These are phyloP conservation scores for Drosophila erecta DNA, from an alignment of 1,140 invertebrate genomes.

Conservation along the genomic window DNA sequence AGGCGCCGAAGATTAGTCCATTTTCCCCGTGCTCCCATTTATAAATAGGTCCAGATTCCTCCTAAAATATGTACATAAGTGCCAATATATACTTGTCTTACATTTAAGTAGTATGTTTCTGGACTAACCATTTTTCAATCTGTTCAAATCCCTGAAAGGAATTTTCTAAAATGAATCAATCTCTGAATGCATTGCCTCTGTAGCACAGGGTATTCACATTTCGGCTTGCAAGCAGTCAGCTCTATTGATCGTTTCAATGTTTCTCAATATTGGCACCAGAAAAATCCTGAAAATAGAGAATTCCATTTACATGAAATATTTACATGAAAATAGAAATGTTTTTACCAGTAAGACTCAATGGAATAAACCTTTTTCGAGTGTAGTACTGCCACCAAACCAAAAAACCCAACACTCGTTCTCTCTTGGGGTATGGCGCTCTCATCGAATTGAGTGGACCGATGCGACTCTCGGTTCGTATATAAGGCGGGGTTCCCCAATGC, in stretches of 20 bases:
- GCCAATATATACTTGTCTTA: no score
- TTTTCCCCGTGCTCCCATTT: constrained; percentile 29
- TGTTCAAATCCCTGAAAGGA: neutral
- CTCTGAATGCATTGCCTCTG: neutral
- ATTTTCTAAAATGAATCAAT: neutral
- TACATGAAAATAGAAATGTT: neutral
- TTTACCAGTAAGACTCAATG: neutral
- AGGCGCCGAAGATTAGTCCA: constrained; percentile 6
- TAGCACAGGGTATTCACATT: neutral
- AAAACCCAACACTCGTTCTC: constrained; percentile 15
- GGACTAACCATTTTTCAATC: neutral
- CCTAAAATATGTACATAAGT: neutral
- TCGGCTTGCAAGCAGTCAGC: neutral
- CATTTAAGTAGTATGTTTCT: no score
- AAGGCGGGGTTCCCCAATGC: constrained; percentile 68
- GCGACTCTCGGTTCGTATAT: constrained; percentile 51
- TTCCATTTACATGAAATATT: neutral
- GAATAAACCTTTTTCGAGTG: constrained; percentile 7
- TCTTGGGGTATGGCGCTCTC: constrained; percentile 12
- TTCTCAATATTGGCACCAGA: neutral
- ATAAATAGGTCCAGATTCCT: constrained; percentile 25
- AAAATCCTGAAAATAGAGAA: neutral
- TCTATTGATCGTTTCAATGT: neutral
- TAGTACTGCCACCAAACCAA: constrained; percentile 1
- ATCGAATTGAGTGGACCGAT: constrained; percentile 10